Evolutionary conservation across 2,888 invertebrate species (phyloP).

Genomic region (Neria commutata): DNA sequence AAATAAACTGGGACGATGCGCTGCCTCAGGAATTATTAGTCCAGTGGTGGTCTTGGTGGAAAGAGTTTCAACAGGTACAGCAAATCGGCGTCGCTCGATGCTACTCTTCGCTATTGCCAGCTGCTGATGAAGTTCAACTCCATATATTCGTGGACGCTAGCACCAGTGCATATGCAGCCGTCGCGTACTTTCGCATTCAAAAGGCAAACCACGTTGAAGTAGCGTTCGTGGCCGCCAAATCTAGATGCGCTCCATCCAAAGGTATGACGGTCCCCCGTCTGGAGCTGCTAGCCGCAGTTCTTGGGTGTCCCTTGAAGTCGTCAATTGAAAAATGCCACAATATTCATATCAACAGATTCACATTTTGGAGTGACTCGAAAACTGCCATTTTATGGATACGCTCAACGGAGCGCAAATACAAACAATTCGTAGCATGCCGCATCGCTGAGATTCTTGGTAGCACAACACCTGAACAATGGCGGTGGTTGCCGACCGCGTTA

Average conservation of each 20-base stretch:
- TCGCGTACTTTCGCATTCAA: constrained; percentile 26
- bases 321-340: too few species aligned
- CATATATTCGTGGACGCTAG: constrained; percentile 11
- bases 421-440: too few species aligned
- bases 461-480: constrained; percentile 20
- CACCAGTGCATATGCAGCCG: neutral
- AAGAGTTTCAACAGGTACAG: neutral
- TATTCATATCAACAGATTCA: too few species aligned
- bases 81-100: neutral
- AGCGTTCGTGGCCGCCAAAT: constrained; percentile 15
- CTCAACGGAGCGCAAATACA: constrained; percentile 27
- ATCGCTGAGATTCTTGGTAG: constrained; percentile 26
- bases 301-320: neutral
- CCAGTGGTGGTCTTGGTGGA: constrained; percentile 4
- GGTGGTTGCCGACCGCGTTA: too few species aligned
- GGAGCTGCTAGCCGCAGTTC: constrained; percentile 16
- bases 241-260: neutral
- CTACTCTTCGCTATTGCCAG: neutral
- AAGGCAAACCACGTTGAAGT: constrained; percentile 10
- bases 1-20: constrained; percentile 11
- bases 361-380: constrained; percentile 15
- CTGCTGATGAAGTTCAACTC: neutral
- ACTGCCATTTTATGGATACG: constrained; percentile 31
- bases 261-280: constrained; percentile 8
- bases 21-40: too few species aligned